Evolutionary conservation across 2,113 vertebrate genomes (phyloP).

Genomic region (Zeus faber): DNA sequence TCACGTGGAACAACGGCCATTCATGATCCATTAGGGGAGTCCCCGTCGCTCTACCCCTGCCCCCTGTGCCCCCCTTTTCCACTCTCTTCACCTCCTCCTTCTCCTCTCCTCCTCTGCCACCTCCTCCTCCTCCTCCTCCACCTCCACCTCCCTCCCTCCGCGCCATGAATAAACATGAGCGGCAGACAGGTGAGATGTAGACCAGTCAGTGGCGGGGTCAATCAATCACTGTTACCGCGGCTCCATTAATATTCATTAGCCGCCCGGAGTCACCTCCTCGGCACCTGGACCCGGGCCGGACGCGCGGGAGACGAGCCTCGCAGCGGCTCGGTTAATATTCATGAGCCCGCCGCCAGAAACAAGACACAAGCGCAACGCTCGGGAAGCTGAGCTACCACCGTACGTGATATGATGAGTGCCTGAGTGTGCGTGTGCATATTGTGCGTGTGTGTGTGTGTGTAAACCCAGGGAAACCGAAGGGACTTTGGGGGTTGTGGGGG

Average conservation of each 20-base stretch:
- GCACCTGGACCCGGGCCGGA: constrained; percentile 57
- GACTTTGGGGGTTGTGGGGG: constrained; percentile 37
- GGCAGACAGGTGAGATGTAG: constrained; percentile 65
- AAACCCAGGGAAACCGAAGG: constrained; percentile 7
- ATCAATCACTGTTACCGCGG: constrained; percentile 73
- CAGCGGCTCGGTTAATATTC: constrained; percentile 62
- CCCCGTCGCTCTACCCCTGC: too few species aligned
- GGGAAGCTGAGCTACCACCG: constrained; percentile 31
- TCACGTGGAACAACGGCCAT: constrained; percentile 61
- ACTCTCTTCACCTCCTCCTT: constrained; percentile 9
- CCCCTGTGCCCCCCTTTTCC: too few species aligned
- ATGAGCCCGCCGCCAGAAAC: constrained; percentile 57
- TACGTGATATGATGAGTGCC: constrained; percentile 4
- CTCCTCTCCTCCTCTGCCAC: constrained; percentile 12
- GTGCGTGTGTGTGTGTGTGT: constrained; percentile 6
- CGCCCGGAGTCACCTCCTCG: constrained; percentile 66
- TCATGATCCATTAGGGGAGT: too few species aligned
- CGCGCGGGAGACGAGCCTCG: constrained; percentile 50
- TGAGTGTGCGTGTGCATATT: not conserved
- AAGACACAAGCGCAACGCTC: constrained; percentile 44
- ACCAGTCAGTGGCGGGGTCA: constrained; percentile 67
- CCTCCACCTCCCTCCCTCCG: constrained; percentile 49
- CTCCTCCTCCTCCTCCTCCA: constrained; percentile 15
- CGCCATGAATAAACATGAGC: constrained; percentile 76
- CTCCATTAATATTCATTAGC: constrained; percentile 74